Evolutionary conservation across 2,888 invertebrate species (phyloP), one percentile per base, ranked within the genome.

Genomic region (Teinopalpus imperialis): DNA sequence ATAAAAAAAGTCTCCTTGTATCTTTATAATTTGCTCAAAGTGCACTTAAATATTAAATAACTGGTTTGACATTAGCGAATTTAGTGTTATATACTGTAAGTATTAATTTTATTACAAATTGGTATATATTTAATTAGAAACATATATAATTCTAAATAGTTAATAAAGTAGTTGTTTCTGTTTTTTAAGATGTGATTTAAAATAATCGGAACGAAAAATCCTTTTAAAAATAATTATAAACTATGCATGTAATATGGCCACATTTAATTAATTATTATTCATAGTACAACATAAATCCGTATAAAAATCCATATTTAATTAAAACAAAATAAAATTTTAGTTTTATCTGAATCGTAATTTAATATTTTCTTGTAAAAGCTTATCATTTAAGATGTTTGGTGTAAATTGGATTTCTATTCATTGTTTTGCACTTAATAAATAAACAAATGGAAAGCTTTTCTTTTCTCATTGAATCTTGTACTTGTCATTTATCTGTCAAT

Each of bases 401-500:
- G n/a, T n/a, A n/a, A n/a, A n/a, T n/a, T n/a, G n/a, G n/a, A n/a
- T n/a, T 21, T 12, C n/a, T 5, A 12, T 20, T 7, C 20, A 34
- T 34, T 34, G 0, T n/a, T 34, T 21, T 34, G 8, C 2, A 7
- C 9, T 24, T 8, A 12, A 14, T 1, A 26, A 9, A 14, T 23
- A 12, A 37, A 10, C 39, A 30, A 40, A 2, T 21, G 13, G 21
- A 30, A 30, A 40, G 21, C 12, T 30, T 40, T 40, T 57, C 45
- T 12, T 41, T 13, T 48, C 47, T 49, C 49, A 44, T 52, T 52
- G 55, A 42, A 56, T 59, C 59, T 55, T 30, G 51, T 56, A 49
- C 50, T 53, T 66, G 63, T 69, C 65, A 63, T 53, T 32, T 42
- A 32, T 43, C 41, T 52, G 57, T 66, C 61, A 59, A 55, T 48